A percentile compares a stretch with the other conserved stretches of the same genome.
Evolutionary conservation across 2,888 invertebrate genomes (phyloP).

Genomic region (Aphodius sticticus): DNA sequence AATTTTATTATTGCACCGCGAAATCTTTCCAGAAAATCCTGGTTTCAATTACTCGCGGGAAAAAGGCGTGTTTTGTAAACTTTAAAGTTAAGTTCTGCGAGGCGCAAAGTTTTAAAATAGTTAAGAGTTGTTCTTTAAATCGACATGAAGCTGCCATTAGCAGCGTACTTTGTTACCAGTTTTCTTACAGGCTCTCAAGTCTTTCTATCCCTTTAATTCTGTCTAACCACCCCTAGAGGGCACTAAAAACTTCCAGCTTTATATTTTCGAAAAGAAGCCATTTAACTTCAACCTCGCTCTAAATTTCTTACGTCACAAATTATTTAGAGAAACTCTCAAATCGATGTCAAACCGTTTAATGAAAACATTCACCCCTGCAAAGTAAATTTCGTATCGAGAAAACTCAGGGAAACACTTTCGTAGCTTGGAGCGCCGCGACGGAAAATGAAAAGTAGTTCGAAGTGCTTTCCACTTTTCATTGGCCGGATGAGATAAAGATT

Average conservation of each 20-base stretch:
- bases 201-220: neutral
- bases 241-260: neutral
- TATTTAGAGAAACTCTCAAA: neutral
- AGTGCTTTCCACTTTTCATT: constrained; percentile 4
- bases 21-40: neutral
- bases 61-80: neutral
- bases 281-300: neutral
- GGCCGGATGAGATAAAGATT: neutral
- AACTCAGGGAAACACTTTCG: neutral
- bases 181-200: constrained; percentile 14
- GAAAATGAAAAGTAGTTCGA: neutral
- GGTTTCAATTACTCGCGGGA: neutral
- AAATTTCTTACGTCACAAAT: neutral
- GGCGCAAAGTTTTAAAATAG: neutral
- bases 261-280: too few species aligned
- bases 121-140: constrained; percentile 9
- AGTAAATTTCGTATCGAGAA: neutral
- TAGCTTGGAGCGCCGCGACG: neutral
- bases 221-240: constrained; percentile 1
- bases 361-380: neutral
- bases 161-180: neutral
- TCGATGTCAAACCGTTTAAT: neutral
- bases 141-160: constrained; percentile 23
- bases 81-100: neutral
- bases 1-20: too few species aligned